Conservation (phyloP, 1,140 invertebrate species). For the Campodea augens region DNA sequence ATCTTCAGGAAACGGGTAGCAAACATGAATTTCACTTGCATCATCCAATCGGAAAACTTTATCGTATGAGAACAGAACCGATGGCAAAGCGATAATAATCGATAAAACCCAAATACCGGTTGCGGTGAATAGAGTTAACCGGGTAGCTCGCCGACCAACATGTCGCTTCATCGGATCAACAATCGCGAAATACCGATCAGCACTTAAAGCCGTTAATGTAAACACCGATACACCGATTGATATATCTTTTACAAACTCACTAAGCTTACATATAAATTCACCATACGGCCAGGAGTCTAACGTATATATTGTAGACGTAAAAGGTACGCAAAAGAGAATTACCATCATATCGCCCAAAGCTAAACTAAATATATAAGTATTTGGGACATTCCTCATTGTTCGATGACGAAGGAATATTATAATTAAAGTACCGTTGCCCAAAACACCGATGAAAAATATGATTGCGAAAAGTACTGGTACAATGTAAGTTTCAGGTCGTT, state of each 20-base stretch:
- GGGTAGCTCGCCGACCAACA: conserved; percentile 43
- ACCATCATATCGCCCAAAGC: conserved; percentile 63
- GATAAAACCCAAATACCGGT: conserved; percentile 66
- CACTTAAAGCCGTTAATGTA: conserved; percentile 72
- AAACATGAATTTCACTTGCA: conserved; percentile 41
- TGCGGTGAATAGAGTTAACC: conserved; percentile 43
- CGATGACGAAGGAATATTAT: conserved; percentile 57
- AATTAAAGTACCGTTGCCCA: conserved; percentile 75
- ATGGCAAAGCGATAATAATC: conserved; percentile 51
- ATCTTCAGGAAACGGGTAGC: conserved; percentile 57
- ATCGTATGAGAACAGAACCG: conserved; percentile 50
- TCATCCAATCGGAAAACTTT: conserved; percentile 30
- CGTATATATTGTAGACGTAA: conserved; percentile 62
- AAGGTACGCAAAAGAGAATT: conserved; percentile 57
- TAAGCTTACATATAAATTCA: conserved; percentile 48
- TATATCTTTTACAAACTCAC: conserved; percentile 73
- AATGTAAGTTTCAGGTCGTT: conserved; percentile 61
- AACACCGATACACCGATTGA: conserved; percentile 89
- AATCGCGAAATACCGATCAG: conserved; percentile 71
- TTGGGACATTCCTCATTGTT: conserved; percentile 72
- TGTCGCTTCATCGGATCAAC: conserved; percentile 58
- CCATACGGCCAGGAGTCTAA: conserved; percentile 72
- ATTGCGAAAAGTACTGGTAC: conserved; percentile 68
- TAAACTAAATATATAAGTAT: conserved; percentile 70
- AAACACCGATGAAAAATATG: conserved; percentile 67